phyloP scores from a whole-genome alignment of 2,113 vertebrate species.

The Salvelinus namaycush region DNA sequence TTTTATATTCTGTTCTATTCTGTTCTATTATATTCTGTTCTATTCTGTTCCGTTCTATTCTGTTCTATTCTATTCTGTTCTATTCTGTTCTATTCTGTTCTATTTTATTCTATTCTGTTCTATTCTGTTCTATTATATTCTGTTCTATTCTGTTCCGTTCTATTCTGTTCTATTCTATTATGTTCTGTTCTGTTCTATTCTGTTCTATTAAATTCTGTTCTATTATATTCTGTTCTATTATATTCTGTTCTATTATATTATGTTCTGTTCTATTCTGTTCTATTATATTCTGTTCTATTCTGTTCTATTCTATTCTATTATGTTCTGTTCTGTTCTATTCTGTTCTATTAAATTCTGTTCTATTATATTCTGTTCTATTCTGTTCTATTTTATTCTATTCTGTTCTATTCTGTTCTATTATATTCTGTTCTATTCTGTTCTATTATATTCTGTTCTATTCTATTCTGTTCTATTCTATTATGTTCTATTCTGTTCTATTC shows the following conservation, averaged over 20 bases:
- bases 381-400: no score
- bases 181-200: accelerated
- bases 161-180: constrained; percentile 5
- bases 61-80: constrained; percentile 1
- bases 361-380: constrained; percentile 1
- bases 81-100: no score
- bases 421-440: no score
- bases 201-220: no score
- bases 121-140: neutral
- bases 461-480: neutral
- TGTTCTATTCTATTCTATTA: constrained; percentile 19
- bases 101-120: neutral
- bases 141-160: accelerated
- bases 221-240: neutral
- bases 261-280: no score
- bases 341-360: no score
- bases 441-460: no score
- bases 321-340: constrained; percentile 1
- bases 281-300: neutral
- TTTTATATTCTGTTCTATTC: accelerated
- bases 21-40: constrained; percentile 19
- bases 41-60: no score
- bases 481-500: constrained; percentile 8
- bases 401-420: constrained; percentile 7
- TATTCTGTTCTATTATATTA: neutral